Evolutionary conservation across 2,888 invertebrate genomes (phyloP).

Genomic region (Kuschelorhynchus macadamiae): DNA sequence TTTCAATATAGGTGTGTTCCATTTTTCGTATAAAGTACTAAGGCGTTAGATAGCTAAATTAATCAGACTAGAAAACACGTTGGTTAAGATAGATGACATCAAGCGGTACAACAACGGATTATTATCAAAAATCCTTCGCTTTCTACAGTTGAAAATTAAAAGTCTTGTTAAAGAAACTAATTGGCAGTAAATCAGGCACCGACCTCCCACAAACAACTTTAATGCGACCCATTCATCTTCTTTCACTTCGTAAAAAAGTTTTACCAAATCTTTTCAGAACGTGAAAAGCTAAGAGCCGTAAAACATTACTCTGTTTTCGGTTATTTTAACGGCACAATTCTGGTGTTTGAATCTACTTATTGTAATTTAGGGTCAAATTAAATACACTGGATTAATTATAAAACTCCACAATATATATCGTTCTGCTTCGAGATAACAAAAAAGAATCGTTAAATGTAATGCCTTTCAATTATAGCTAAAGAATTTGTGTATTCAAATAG

Average conservation of each 20-base stretch:
- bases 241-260: conserved; percentile 27
- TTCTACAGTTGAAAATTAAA: conserved; percentile 39
- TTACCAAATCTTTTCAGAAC: conserved; percentile 37
- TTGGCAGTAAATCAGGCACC: conserved; percentile 46
- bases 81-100: conserved; percentile 15
- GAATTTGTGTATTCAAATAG: no score
- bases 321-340: no score
- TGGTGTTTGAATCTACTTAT: no score
- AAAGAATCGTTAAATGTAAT: no score
- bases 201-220: conserved; percentile 45
- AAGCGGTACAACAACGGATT: conserved; percentile 1
- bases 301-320: conserved; percentile 3
- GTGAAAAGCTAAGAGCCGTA: conserved; percentile 18
- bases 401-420: no score
- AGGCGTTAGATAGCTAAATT: background rate
- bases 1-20: no score
- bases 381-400: no score
- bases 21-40: no score
- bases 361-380: no score
- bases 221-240: conserved; percentile 35
- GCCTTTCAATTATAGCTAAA: no score
- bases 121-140: conserved; percentile 37
- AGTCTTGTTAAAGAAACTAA: conserved; percentile 47
- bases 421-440: no score
- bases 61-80: conserved; percentile 18